phyloP scores from a whole-genome alignment of 2,888 invertebrate species.

The Eupithecia exiguata region DNA sequence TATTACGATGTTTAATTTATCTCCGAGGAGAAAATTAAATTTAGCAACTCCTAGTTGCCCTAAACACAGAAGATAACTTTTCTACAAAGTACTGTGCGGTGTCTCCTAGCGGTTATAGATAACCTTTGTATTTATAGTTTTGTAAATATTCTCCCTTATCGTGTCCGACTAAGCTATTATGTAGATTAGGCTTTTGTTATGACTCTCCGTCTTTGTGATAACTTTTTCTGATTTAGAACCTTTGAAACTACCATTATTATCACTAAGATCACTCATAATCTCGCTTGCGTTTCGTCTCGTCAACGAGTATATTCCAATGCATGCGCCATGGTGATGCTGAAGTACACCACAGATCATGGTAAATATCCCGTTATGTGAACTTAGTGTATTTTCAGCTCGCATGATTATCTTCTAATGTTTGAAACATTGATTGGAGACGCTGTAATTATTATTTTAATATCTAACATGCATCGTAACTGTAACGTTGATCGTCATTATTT shows the following conservation, averaged over 20 bases:
- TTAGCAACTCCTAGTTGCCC: background rate
- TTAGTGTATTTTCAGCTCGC: background rate
- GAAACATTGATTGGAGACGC: too few species aligned
- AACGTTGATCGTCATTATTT: background rate
- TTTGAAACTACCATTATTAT: background rate
- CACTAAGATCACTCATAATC: background rate
- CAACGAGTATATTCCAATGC: background rate
- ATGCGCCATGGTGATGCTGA: background rate
- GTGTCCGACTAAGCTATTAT: background rate
- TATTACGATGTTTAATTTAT: background rate
- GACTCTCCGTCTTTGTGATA: background rate
- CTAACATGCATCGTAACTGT: background rate
- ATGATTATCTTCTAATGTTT: background rate
- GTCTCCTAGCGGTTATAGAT: constrained; percentile 19
- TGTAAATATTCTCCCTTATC: constrained; percentile 12
- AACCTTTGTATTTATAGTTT: constrained; percentile 10
- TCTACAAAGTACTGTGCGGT: background rate
- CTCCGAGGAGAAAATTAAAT: background rate
- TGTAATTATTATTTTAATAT: too few species aligned
- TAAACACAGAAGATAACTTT: background rate
- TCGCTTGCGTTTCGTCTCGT: too few species aligned
- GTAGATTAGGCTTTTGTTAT: background rate
- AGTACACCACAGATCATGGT: background rate
- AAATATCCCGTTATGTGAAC: background rate
- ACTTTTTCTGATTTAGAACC: background rate